Evolutionary conservation across 1,140 invertebrate species (phyloP).

Genomic region (Pristionchus pacificus): DNA sequence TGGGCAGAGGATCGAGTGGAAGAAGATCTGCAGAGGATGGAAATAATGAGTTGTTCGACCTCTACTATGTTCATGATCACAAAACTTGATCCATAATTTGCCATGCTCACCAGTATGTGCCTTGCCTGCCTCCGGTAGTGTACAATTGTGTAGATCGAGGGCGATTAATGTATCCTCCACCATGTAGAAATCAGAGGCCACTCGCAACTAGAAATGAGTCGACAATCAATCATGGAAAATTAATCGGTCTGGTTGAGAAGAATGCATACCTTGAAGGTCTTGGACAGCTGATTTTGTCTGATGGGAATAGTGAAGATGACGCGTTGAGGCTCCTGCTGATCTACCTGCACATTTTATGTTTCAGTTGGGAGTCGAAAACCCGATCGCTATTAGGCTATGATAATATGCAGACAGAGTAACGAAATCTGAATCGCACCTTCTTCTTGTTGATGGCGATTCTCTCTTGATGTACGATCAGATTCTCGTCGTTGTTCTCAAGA

Average conservation of each 20-base stretch:
- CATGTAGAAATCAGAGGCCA: conserved; percentile 84
- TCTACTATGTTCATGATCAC: neutral
- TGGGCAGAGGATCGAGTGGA: conserved; percentile 81
- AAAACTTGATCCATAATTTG: neutral
- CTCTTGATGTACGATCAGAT: conserved; percentile 93
- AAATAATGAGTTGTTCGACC: too few relatives aligned
- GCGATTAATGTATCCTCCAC: conserved; percentile 71
- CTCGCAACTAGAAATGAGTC: conserved; percentile 66
- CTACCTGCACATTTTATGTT: conserved; percentile 63
- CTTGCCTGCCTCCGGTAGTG: conserved; percentile 84
- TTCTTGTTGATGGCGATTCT: conserved; percentile 82
- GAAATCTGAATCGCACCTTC: conserved; percentile 65
- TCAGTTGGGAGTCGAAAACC: too few relatives aligned
- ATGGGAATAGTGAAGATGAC: conserved; percentile 93
- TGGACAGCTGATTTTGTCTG: conserved; percentile 75
- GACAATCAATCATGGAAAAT: neutral
- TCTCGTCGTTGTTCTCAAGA: conserved; percentile 89
- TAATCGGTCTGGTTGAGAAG: too few relatives aligned
- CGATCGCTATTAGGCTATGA: too few relatives aligned
- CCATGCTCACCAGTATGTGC: conserved; percentile 74
- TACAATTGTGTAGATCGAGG: conserved; percentile 81
- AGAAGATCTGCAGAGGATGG: conserved; percentile 69
- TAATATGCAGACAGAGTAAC: conserved; percentile 14
- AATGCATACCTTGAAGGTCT: conserved; percentile 70
- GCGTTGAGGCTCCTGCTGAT: conserved; percentile 71